These are phyloP conservation scores for Chloropsis hardwickii DNA, from an alignment of 2,113 vertebrate species.

Conservation along the genomic window DNA sequence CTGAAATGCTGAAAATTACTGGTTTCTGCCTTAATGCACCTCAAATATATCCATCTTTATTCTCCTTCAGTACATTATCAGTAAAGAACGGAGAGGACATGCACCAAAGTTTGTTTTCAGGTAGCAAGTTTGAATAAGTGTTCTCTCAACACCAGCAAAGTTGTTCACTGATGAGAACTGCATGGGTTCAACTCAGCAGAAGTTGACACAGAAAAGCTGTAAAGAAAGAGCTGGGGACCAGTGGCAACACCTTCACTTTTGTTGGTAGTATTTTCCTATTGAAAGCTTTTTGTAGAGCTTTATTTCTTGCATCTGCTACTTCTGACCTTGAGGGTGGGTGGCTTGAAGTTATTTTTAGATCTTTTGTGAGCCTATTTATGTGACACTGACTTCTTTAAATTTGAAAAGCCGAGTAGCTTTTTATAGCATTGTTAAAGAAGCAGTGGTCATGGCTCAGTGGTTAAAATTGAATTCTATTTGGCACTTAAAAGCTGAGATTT, in stretches of 20 bases:
- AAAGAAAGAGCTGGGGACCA: background rate
- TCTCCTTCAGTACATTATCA: background rate
- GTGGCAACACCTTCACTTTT: background rate
- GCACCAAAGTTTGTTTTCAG: background rate
- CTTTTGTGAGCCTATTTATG: background rate
- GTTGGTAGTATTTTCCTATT: background rate
- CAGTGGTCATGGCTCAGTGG: conserved; percentile 4
- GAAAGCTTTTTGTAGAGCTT: background rate
- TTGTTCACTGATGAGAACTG: background rate
- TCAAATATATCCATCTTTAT: background rate
- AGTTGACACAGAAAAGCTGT: background rate
- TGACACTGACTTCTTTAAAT: background rate
- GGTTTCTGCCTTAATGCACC: background rate
- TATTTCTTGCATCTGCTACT: background rate
- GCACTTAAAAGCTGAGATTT: conserved; percentile 33
- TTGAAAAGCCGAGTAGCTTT: background rate
- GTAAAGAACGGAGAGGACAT: background rate
- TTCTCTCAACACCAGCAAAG: background rate
- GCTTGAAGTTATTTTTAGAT: conserved; percentile 14
- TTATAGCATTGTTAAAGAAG: conserved; percentile 1
- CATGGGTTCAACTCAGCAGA: background rate
- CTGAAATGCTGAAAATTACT: background rate
- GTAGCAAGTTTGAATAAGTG: background rate
- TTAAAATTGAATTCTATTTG: background rate
- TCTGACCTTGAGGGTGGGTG: background rate